Percentiles rank a stretch among this genome's conserved stretches.
Evolutionary conservation across 2,888 invertebrate genomes (phyloP).

Genomic region (Sialis fuliginosa): DNA sequence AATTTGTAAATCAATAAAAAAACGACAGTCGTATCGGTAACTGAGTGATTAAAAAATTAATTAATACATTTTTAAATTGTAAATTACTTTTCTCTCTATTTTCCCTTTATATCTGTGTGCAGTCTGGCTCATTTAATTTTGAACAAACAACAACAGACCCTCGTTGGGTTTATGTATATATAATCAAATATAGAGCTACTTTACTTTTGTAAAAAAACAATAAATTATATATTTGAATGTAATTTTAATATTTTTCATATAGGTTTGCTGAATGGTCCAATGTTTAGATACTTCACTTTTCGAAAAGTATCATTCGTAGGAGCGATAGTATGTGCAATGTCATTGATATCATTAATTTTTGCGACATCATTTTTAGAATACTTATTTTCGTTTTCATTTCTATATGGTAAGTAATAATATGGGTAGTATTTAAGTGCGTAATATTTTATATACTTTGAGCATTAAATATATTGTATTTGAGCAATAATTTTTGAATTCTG

Average conservation of each 20-base stretch:
- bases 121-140: too few species aligned
- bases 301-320: conserved; percentile 48
- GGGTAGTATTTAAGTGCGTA: background rate
- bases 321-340: conserved; percentile 36
- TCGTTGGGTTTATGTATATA: too few species aligned
- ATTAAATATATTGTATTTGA: too few species aligned
- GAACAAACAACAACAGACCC: too few species aligned
- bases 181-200: background rate
- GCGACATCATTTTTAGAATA: conserved; percentile 44
- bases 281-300: conserved; percentile 47
- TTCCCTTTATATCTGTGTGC: too few species aligned
- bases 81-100: too few species aligned
- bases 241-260: conserved; percentile 9
- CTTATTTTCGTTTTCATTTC: conserved; percentile 42
- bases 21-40: too few species aligned
- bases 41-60: too few species aligned
- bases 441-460: too few species aligned
- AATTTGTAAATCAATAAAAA: too few species aligned
- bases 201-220: background rate
- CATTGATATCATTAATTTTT: conserved; percentile 40
- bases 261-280: conserved; percentile 53
- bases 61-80: too few species aligned
- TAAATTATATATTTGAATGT: background rate
- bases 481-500: too few species aligned
- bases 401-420: conserved; percentile 38